phyloP scores from a whole-genome alignment of 1,140 invertebrate species.

The Dreissena polymorpha region DNA sequence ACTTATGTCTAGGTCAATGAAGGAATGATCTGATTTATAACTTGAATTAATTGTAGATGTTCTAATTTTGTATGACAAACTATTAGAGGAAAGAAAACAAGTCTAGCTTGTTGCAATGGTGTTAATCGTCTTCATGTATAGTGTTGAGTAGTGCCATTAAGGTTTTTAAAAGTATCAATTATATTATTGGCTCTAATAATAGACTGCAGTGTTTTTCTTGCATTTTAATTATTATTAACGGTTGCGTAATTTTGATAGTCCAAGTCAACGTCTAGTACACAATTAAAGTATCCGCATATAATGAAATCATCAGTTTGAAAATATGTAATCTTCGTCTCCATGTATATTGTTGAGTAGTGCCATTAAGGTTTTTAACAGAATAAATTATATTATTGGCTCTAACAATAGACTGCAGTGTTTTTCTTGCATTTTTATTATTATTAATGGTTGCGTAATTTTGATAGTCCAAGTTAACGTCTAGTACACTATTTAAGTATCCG shows the following conservation, averaged over 20 bases:
- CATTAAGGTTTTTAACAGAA: not conserved
- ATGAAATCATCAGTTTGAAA: slow-evolving; percentile 20
- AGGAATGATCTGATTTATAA: too few relatives aligned
- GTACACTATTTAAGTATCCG: slow-evolving; percentile 40
- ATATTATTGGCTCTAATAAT: too few relatives aligned
- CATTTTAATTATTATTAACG: slow-evolving; percentile 28
- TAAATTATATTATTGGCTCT: too few relatives aligned
- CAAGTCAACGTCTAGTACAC: slow-evolving; percentile 8
- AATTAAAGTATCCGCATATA: slow-evolving; percentile 42
- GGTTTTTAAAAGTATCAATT: not conserved
- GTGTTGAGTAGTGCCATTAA: not conserved
- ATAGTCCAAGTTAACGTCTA: slow-evolving; percentile 13
- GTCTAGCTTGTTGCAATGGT: too few relatives aligned
- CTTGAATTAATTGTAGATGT: too few relatives aligned
- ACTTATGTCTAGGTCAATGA: too few relatives aligned
- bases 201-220: not conserved
- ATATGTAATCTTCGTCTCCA: not conserved
- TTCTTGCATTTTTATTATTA: slow-evolving; percentile 20
- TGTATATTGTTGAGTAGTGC: not conserved
- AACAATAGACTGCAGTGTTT: not conserved
- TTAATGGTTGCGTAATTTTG: slow-evolving; percentile 27
- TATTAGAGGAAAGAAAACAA: too few relatives aligned
- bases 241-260: slow-evolving; percentile 27
- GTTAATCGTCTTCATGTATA: not conserved
- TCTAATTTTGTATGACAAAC: too few relatives aligned